Conservation (phyloP, 2,888 invertebrate genomes). For the Tortricodes alternella region DNA sequence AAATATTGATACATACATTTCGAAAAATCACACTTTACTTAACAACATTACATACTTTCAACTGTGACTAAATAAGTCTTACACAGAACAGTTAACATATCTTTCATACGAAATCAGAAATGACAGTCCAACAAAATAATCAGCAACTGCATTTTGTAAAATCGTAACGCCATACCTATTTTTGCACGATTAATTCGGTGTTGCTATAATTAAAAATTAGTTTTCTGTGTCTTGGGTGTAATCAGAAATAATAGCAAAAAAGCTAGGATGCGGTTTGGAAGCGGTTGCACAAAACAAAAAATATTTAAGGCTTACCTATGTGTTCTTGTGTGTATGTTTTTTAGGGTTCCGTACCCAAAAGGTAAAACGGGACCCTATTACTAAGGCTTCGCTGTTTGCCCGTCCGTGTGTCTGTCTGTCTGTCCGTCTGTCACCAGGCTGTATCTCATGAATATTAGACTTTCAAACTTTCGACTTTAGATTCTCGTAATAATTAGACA, state of each 20-base stretch:
- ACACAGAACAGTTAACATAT: constrained; percentile 59
- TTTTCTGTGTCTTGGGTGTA: background rate
- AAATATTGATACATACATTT: constrained; percentile 64
- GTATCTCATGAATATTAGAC: too few relatives aligned
- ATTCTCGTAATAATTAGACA: too few relatives aligned
- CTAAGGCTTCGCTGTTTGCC: too few relatives aligned
- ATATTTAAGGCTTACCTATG: too few relatives aligned
- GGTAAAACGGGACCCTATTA: too few relatives aligned
- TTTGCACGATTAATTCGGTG: constrained; percentile 55
- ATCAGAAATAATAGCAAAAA: constrained; percentile 17
- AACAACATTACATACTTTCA: constrained; percentile 54
- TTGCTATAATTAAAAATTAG: constrained; percentile 42
- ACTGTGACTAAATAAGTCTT: constrained; percentile 49
- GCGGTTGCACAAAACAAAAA: too few relatives aligned
- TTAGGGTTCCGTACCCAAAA: too few relatives aligned
- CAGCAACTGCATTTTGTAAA: constrained; percentile 73
- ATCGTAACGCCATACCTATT: constrained; percentile 76
- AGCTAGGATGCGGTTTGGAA: background rate
- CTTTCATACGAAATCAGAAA: constrained; percentile 66
- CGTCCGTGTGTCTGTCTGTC: too few relatives aligned
- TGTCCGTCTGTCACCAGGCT: too few relatives aligned
- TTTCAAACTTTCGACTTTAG: too few relatives aligned
- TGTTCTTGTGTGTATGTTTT: too few relatives aligned
- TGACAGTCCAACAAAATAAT: constrained; percentile 68
- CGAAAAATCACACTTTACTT: constrained; percentile 75